Base-by-base conservation (phyloP, 2,113 vertebrate genomes). In the Zapus hudsonius region DNA sequence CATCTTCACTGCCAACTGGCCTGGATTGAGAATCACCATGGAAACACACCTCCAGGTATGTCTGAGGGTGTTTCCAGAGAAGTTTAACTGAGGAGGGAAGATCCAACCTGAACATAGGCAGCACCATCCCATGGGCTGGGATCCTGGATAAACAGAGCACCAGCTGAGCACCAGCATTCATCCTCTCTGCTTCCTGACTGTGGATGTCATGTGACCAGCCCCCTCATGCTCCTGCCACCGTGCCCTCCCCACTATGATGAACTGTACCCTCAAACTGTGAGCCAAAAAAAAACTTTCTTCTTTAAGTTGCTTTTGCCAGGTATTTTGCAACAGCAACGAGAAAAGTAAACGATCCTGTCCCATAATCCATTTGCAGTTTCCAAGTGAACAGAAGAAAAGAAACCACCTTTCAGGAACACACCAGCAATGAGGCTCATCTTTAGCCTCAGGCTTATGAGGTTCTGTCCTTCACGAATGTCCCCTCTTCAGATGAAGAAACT, bases 361-460 rank as follows among this genome's bases (percentile, higher is more conserved):
- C 52, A 22, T 17, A 6, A 29, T 15, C 15, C 16, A 15, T 80
- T 29, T 74, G 22, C 55, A 25, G 64, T 36, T 52, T 74, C 66
- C 9, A 12, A 31, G 10, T 9, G 61, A 83, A 40, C 7, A 2
- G 0, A 17, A n/a, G 59, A 79, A 31, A 79, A 31, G 84, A 87
- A 23, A 23, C 13, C 0, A 38, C 40, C 29, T 10, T 69, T 86
- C 9, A 52, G 0, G 11, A 36, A 13, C 7, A n/a, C 8, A 15
- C 36, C 69, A 79, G 79, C 44, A 2, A 6, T 1, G 29, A 33
- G 31, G 33, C 66, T 13, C 11, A 1, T 0, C 1, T 23, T 63
- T 9, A 44, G 47, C 67, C 42, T 52, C 52, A 13, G 3, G 38
- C 25, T 0, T 2, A 0, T 13, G 16, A n/a, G 8, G 19, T 1